Conservation (phyloP, 2,797 vertebrate species). For the Oophaga sylvatica region DNA sequence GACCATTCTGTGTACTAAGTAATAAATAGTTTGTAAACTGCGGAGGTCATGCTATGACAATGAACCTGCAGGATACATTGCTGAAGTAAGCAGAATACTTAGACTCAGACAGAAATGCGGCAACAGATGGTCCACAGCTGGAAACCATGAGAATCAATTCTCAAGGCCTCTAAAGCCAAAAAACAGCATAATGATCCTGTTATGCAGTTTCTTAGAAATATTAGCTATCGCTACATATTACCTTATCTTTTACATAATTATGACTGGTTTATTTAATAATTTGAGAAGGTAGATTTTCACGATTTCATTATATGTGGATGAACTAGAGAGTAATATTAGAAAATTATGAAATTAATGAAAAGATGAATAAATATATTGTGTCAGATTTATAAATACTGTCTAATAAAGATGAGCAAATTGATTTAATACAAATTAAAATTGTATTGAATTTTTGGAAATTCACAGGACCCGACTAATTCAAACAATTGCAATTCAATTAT, state of each 20-base stretch:
- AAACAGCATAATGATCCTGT: neutral
- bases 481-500: too few relatives aligned
- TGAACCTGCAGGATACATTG: slow-evolving; percentile 25
- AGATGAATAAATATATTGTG: neutral
- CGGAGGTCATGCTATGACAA: slow-evolving; percentile 12
- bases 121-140: slow-evolving; percentile 33
- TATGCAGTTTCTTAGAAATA: neutral
- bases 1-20: neutral
- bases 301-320: neutral
- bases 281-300: neutral
- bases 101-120: neutral
- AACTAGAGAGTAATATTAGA: neutral
- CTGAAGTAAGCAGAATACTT: slow-evolving; percentile 21
- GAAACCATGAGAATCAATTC: slow-evolving; percentile 22
- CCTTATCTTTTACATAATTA: neutral
- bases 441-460: too few relatives aligned
- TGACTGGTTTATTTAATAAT: neutral
- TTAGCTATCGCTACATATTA: neutral
- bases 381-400: too few relatives aligned
- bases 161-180: slow-evolving; percentile 18
- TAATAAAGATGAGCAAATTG: too few relatives aligned
- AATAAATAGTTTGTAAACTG: slow-evolving; percentile 9
- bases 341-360: neutral
- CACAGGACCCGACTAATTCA: too few relatives aligned
- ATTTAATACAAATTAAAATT: too few relatives aligned